Evolutionary conservation across 2,888 invertebrate species (phyloP), one percentile per base, ranked within the genome.

Genomic region (Pherbina coryleti): DNA sequence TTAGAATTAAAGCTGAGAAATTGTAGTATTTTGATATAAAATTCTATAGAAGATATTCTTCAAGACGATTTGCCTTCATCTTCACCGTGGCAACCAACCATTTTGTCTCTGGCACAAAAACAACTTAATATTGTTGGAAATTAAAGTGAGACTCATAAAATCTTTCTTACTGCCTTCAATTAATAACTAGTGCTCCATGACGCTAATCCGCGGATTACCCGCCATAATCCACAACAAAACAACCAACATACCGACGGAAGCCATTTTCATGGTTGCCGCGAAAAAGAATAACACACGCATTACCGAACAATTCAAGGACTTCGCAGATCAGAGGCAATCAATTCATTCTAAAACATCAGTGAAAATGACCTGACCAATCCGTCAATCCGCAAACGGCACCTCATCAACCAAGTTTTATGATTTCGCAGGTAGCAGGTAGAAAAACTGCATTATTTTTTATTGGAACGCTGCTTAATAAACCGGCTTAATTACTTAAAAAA

Each of bases 201-300:
- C 1, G 44, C 44, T 44, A 44, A 44, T 44, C 44, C 44, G 64
- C 31, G 64, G 64, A 64, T 64, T 31, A 64, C 3, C 64, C 25
- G 64, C 28, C 31, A 64, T 31, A 31, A 64, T 64, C 64, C 64
- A 64, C 64, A 34, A 64, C 64, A 64, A 64, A 55, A 64, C 64
- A 64, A 64, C 34, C 34, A 31, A 64, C 17, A 11, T 44, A 14
- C 64, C 55, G 28, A 31, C 64, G 31, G 64, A 34, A 64, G 64
- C 31, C 62, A 9, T 31, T 28, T 22, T 22, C 11, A 31, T 62
- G 62, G 28, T 14, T 17, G 62, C 28, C 31, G 62, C 64, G 55
- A 64, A 64, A 64, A 64, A 34, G 31, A 28, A 14, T 14, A 64
- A 34, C 22, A 9, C 57, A 28, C 57, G 55, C 55, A 19, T 22